phyloP scores from a whole-genome alignment of 2,888 invertebrate genomes.

The Merodon equestris region DNA sequence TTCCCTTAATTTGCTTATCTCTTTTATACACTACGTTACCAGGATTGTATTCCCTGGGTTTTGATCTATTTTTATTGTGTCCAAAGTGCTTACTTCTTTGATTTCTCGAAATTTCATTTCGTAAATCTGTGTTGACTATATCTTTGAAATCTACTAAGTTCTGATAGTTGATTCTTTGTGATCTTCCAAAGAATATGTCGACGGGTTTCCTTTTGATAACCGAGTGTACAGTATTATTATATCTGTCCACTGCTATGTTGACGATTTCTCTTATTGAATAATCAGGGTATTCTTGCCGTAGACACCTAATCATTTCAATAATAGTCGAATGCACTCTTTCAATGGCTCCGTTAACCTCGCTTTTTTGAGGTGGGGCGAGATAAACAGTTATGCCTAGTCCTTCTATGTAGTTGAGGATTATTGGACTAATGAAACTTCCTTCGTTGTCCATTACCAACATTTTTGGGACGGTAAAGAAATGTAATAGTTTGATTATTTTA shows the following conservation, averaged over 20 bases:
- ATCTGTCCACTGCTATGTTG: constrained; percentile 47
- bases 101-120: constrained; percentile 49
- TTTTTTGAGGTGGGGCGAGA: constrained; percentile 56
- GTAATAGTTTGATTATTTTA: constrained; percentile 47
- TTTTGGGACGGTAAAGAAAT: constrained; percentile 56
- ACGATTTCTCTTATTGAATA: constrained; percentile 42
- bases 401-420: constrained; percentile 54
- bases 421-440: constrained; percentile 54
- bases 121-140: constrained; percentile 51
- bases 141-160: constrained; percentile 52
- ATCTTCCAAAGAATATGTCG: constrained; percentile 63
- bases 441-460: constrained; percentile 60
- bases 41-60: constrained; percentile 31
- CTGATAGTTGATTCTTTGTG: constrained; percentile 61
- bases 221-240: constrained; percentile 56
- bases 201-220: constrained; percentile 53
- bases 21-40: constrained; percentile 41
- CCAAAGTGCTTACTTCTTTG: constrained; percentile 45
- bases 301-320: constrained; percentile 49
- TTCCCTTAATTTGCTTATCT: constrained; percentile 50
- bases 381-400: constrained; percentile 51
- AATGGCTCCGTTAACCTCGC: constrained; percentile 58
- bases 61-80: constrained; percentile 45
- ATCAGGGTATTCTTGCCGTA: constrained; percentile 34
- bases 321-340: constrained; percentile 57